Evolutionary conservation across 2,113 vertebrate genomes (phyloP), one percentile per base, ranked within the genome.

Genomic region (Ammodytes dubius): DNA sequence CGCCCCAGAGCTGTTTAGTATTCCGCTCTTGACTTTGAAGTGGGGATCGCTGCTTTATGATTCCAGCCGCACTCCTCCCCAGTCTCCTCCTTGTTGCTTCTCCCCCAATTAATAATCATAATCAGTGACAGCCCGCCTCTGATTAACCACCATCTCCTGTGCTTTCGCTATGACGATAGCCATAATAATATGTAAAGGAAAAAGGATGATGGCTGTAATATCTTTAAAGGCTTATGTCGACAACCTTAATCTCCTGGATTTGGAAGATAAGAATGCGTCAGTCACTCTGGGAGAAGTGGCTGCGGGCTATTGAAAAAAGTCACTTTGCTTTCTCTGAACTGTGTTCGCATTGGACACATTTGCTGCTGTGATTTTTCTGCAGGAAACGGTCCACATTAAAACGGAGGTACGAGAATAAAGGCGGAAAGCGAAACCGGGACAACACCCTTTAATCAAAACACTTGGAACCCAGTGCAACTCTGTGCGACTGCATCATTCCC

Each of bases 351-450:
- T 66, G 64, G 49, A 70, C 79, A 61, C 65, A 45, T 49, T 27
- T 39, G 0, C 63, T 53, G 61, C 70, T 58, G 7, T 59, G 74
- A 61, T 63, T 71, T 27, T 77, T 72, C 15, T 63, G 56, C 2
- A 43, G 83, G 82, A 87, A 85, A 74, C 0, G 12, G 61, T 14
- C 76, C 40, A 10, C 42, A 17, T 75, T 85, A 19, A 77, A 59
- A 85, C 90, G 93, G 91, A 93, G 92, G 69, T 57, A 68, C 74
- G 69, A 76, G 88, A 92, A 92, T 86, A 91, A 82, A 88, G 86
- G 70, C 83, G 82, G 93, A 69, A 92, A 87, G 69, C 70, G 2
- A 50, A 4, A 27, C 27, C 70, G 6, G 79, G 91, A 73, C 64
- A 79, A 92, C 93, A 71, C 92, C 91, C 92, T 92, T 42, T 47